Evolutionary conservation across 2,888 invertebrate genomes (phyloP), one percentile per base, ranked within the genome.

Genomic region (Sphinx pinastri): DNA sequence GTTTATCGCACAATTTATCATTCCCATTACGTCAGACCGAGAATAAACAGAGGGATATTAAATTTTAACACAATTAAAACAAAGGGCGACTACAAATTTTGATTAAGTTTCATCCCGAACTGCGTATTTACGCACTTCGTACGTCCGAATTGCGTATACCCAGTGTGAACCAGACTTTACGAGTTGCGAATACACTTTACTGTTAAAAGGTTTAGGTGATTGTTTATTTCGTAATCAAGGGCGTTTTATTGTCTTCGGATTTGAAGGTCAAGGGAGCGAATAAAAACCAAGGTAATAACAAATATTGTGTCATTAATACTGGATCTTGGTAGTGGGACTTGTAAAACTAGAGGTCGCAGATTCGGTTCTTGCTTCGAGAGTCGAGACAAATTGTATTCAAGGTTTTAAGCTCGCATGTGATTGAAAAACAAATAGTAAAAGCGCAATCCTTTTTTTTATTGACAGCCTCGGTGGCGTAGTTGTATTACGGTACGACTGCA

Each of bases 11-110:
- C 45, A 60, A 47, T 19, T 19, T 55, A 55, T 55, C n/a, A n/a
- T 4, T 11, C 19, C 55, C 55, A 55, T 11, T 55, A 55, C 55
- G n/a, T 16, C n/a, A 19, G 16, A 60, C 60, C 11, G 11, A 60
- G n/a, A 16, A 47, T 11, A 47, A 60, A 47, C 45, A n/a, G 59
- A 45, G 38, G 45, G 45, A 60, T 16, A 60, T 60, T 60, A 45
- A 47, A 31, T 52, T 67, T 52, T 51, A 67, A 52, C 52, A 51
- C 67, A 52, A 60, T 60, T 60, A 60, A 45, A n/a, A 47, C 60
- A 47, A 47, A 60, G 45, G 16, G 60, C n/a, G 12, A 60, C 45
- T 16, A 47, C 60, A 45, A 60, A 47, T 60, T 60, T 47, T 45
- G 45, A 60, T 60, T 60, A 60, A 47, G 16, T 16, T 16, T 5